Evolutionary conservation across 2,113 vertebrate species (phyloP).

Genomic region (Rhynchomys soricoides): DNA sequence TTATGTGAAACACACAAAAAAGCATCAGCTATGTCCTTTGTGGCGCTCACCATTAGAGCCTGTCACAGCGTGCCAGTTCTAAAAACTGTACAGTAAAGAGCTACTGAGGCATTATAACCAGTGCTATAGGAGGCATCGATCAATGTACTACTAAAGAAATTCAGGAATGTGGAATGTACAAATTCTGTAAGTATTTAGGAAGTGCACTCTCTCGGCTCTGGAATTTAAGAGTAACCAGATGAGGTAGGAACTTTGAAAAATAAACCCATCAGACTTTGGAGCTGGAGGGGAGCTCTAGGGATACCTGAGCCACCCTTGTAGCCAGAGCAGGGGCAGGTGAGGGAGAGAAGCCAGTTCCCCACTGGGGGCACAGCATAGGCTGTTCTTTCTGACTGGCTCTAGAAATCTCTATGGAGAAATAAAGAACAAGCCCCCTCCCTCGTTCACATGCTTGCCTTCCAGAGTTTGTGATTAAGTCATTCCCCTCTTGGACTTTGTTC

Average conservation of each 20-base stretch:
- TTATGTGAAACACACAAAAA: neutral
- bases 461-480: neutral
- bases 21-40: neutral
- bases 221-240: neutral
- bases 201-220: neutral
- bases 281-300: no score
- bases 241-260: neutral
- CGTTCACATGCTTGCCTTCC: neutral
- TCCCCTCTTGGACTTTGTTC: neutral
- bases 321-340: neutral
- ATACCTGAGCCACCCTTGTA: neutral
- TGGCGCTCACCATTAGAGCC: neutral
- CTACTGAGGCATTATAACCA: constrained; percentile 20
- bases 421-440: neutral
- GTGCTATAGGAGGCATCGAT: neutral
- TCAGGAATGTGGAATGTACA: neutral
- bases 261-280: neutral
- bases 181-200: constrained; percentile 5
- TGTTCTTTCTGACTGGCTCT: neutral
- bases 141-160: neutral
- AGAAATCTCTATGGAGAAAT: neutral
- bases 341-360: neutral
- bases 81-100: neutral
- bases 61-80: neutral
- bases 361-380: rapidly evolving